A percentile compares a stretch with the other conserved stretches of the same genome.
phyloP scores from a whole-genome alignment of 2,888 invertebrate genomes.

The Megalurothrips usitatus region DNA sequence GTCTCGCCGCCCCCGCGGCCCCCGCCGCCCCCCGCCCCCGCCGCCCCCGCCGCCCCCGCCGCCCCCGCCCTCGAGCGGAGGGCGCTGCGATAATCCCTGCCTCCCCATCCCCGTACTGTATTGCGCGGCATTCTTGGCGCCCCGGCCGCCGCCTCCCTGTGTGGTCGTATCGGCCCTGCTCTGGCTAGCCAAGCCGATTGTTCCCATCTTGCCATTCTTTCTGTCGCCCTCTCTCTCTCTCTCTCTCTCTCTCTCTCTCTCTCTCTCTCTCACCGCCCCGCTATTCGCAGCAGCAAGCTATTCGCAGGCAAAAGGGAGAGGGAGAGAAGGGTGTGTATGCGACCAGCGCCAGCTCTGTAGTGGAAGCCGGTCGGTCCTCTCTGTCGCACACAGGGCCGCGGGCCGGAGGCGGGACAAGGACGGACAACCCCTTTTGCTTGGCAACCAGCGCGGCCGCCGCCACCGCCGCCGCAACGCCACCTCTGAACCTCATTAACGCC shows the following conservation, averaged over 20 bases:
- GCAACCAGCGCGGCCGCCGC: neutral
- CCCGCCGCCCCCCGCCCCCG: neutral
- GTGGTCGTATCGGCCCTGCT: neutral
- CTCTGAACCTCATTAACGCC: constrained; percentile 22
- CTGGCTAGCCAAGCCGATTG: constrained; percentile 12
- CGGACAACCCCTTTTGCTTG: too few species aligned
- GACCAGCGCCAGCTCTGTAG: neutral
- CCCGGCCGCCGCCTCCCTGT: neutral
- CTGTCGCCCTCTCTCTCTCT: neutral
- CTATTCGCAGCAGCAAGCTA: constrained; percentile 11
- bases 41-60: neutral
- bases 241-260: too few species aligned
- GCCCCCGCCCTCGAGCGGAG: neutral
- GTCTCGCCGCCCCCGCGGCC: neutral
- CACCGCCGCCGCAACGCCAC: neutral
- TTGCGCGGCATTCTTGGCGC: constrained; percentile 23
- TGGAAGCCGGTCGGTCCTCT: too few species aligned
- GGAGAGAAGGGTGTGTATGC: neutral
- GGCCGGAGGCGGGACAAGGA: too few species aligned
- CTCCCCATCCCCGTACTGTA: neutral
- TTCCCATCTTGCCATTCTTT: constrained; percentile 21
- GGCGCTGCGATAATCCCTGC: too few species aligned
- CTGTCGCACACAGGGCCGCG: too few species aligned
- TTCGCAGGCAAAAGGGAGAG: constrained; percentile 1
- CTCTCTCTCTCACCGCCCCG: neutral